A percentile compares a stretch with the other conserved stretches of the same genome.
phyloP scores from a whole-genome alignment of 2,888 invertebrate species.

The Norana najaformis region DNA sequence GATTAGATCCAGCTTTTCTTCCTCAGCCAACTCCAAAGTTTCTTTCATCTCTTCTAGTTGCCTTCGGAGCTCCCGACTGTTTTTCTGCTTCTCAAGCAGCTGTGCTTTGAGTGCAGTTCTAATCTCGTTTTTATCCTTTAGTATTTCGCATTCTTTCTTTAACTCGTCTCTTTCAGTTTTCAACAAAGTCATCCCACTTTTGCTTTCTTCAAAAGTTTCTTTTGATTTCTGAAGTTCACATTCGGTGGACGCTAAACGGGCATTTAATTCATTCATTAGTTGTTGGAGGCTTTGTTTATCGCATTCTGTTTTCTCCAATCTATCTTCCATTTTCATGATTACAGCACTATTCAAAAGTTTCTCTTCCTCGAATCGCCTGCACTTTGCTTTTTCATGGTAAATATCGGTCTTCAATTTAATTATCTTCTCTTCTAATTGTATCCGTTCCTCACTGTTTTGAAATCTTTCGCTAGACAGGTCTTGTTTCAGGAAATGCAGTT shows the following conservation, averaged over 20 bases:
- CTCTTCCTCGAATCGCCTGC: neutral
- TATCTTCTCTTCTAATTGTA: neutral
- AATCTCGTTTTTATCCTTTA: neutral
- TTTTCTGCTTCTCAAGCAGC: neutral
- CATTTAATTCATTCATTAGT: neutral
- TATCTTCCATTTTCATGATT: neutral
- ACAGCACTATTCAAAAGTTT: neutral
- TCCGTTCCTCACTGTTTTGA: neutral
- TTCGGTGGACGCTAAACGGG: neutral
- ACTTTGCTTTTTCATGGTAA: neutral
- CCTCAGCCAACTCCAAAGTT: too few species aligned
- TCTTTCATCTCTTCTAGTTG: neutral
- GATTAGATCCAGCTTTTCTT: too few species aligned
- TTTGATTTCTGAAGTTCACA: neutral
- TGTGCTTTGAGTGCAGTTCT: neutral
- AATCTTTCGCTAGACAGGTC: neutral
- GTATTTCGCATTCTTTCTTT: neutral
- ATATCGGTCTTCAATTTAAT: neutral
- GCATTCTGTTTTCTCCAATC: neutral
- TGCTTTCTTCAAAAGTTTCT: neutral
- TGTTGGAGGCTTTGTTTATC: neutral
- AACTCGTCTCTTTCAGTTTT: neutral
- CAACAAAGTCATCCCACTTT: neutral
- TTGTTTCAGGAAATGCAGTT: neutral
- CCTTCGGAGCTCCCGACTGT: neutral